Percentiles rank a stretch among this genome's conserved stretches.
phyloP scores from a whole-genome alignment of 2,113 vertebrate genomes.

The Cranoglanis bouderius region DNA sequence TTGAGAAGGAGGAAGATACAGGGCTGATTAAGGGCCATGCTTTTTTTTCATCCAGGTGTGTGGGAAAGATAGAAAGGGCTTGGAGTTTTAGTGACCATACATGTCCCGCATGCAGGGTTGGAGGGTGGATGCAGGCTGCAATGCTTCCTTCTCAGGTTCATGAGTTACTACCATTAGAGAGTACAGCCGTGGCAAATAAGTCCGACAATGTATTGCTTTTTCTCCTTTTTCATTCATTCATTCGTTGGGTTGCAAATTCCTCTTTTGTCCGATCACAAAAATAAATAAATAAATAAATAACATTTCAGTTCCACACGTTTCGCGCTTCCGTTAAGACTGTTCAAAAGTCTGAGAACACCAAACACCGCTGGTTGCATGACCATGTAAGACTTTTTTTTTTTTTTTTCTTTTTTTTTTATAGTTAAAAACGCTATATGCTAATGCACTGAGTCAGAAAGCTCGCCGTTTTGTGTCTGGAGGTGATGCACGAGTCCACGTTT shows the following conservation, averaged over 20 bases:
- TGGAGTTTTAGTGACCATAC: slow-evolving; percentile 72
- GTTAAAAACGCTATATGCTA: not conserved
- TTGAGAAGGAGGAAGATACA: slow-evolving; percentile 31
- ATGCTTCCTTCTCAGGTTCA: slow-evolving; percentile 58
- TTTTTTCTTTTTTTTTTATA: not conserved
- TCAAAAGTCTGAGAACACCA: slow-evolving; percentile 11
- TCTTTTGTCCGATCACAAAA: slow-evolving; percentile 30
- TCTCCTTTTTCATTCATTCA: not conserved
- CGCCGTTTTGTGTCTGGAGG: not conserved
- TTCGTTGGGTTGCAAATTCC: slow-evolving; percentile 51
- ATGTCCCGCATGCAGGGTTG: slow-evolving; percentile 88
- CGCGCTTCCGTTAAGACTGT: slow-evolving; percentile 58
- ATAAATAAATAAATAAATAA: not conserved
- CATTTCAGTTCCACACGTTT: slow-evolving; percentile 25
- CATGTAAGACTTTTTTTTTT: slow-evolving; percentile 56
- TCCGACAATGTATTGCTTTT: slow-evolving; percentile 62
- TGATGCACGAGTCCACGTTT: slow-evolving; percentile 58
- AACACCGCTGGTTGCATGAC: slow-evolving; percentile 32
- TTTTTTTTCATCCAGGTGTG: slow-evolving; percentile 62
- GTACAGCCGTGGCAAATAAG: slow-evolving; percentile 7
- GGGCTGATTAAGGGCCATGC: slow-evolving; percentile 72
- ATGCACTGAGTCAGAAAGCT: slow-evolving; percentile 35
- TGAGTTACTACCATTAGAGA: not conserved
- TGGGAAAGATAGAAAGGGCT: slow-evolving; percentile 57
- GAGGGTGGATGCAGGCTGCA: slow-evolving; percentile 67